Conservation (phyloP, 2,888 invertebrate genomes). For the Nomada flava region DNA sequence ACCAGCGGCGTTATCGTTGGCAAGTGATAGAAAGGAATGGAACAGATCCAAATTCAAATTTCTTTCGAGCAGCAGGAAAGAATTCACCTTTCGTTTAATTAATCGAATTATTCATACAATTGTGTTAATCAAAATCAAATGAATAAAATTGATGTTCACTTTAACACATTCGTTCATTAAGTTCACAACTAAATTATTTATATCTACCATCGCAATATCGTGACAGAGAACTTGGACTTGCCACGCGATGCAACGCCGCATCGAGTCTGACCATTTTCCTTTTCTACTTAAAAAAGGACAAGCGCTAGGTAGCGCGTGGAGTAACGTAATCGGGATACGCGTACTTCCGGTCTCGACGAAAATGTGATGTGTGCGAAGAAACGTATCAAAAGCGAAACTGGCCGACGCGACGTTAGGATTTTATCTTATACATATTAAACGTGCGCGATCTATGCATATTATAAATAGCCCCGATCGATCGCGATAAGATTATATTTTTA, state of each 20-base stretch:
- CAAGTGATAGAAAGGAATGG: slow-evolving; percentile 10
- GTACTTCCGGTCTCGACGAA: slow-evolving; percentile 25
- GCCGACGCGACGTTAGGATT: slow-evolving; percentile 63
- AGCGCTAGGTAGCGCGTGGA: neutral
- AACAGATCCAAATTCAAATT: slow-evolving; percentile 35
- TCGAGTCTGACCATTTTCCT: slow-evolving; percentile 12
- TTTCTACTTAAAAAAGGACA: slow-evolving; percentile 12
- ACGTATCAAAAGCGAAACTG: slow-evolving; percentile 74
- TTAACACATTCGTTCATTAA: too few species aligned
- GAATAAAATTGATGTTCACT: too few species aligned
- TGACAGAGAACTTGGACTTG: too few species aligned
- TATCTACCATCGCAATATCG: too few species aligned
- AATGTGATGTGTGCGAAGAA: slow-evolving; percentile 74
- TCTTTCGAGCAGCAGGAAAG: too few species aligned
- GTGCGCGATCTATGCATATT: slow-evolving; percentile 67
- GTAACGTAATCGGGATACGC: slow-evolving; percentile 19
- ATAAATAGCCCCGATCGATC: slow-evolving; percentile 75
- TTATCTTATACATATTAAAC: slow-evolving; percentile 73
- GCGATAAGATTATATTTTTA: slow-evolving; percentile 82
- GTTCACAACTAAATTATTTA: too few species aligned
- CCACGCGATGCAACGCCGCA: neutral
- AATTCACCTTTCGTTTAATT: too few species aligned
- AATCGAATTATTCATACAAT: too few species aligned
- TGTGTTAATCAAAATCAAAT: too few species aligned
- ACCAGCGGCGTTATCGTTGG: neutral